Base-by-base conservation (phyloP, 2,113 vertebrate species). In the Phalacrocorax aristotelis region DNA sequence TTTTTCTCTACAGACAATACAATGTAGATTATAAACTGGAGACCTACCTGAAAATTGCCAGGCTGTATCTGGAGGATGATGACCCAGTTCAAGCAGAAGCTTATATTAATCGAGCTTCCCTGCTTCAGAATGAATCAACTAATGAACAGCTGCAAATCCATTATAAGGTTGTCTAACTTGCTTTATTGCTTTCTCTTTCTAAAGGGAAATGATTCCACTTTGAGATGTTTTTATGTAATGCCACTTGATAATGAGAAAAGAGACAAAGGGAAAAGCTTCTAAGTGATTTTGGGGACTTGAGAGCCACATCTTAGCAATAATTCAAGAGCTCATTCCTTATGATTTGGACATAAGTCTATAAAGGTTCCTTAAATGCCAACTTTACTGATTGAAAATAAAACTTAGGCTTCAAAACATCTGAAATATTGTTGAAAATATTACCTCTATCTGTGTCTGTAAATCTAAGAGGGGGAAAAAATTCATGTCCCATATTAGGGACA, bases 1-100 rank as follows among this genome's bases (percentile, higher is more conserved):
- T 96, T 15, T 88, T 92, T 60, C 40, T 57, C 79, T 74, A 13
- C 96, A 99, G 99, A 92, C 99, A 99, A 69, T 99, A 99, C 95
- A 99, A 99, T 65, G 99, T 99, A 19, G 99, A 99, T 95, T 99
- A 99, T 96, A 99, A 99, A 92, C 95, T 99, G 96, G 99, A 99
- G 86, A 99, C 99, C 3, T 99, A 99, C 95, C 97, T 99, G 97
- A 99, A 99, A 98, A 99, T 99, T 42, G 99, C 99, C 52, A 98
- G 99, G 36, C 98, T 99, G 1, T 99, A 99, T 94, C 92, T 99
- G 82, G 99, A 99, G 92, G 99, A 99, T 57, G 99, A 99, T 60
- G 99, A 99, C 91, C 99, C 99, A 2, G 99, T 99, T 68, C 99
- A 99, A 96, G 99, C 99, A 8, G 99, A 99, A 95, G 99, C 99